These are phyloP conservation scores for Junonia oenone DNA, from an alignment of 2,888 invertebrate genomes.

Conservation along the genomic window DNA sequence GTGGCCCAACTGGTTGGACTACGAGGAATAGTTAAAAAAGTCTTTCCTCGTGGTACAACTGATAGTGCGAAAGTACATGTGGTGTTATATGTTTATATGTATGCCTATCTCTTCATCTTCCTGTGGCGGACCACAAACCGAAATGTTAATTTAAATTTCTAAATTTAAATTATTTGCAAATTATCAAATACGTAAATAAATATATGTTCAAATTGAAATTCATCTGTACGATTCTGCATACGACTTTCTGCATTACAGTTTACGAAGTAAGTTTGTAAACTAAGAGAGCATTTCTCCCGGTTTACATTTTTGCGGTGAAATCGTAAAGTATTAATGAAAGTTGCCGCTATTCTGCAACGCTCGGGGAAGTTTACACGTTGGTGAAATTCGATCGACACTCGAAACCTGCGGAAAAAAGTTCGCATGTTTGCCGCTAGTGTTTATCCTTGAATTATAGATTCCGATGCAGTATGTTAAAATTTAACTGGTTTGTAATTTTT, in stretches of 20 bases:
- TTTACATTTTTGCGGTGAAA: background rate
- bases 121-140: no score
- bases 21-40: no score
- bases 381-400: background rate
- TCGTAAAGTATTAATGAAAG: slow-evolving; percentile 1
- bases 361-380: slow-evolving; percentile 8
- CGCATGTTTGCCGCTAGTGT: background rate
- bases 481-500: background rate
- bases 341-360: background rate
- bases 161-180: no score
- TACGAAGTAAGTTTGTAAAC: background rate
- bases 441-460: background rate
- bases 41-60: no score
- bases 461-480: background rate
- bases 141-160: no score
- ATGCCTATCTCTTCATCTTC: no score
- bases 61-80: no score
- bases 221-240: background rate
- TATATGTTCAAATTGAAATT: background rate
- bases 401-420: background rate
- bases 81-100: no score
- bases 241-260: background rate
- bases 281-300: background rate
- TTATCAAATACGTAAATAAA: background rate
- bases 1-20: no score